Percentiles rank a stretch among this genome's conserved stretches.
phyloP scores from a whole-genome alignment of 2,113 vertebrate species.

The Heptranchias perlo region DNA sequence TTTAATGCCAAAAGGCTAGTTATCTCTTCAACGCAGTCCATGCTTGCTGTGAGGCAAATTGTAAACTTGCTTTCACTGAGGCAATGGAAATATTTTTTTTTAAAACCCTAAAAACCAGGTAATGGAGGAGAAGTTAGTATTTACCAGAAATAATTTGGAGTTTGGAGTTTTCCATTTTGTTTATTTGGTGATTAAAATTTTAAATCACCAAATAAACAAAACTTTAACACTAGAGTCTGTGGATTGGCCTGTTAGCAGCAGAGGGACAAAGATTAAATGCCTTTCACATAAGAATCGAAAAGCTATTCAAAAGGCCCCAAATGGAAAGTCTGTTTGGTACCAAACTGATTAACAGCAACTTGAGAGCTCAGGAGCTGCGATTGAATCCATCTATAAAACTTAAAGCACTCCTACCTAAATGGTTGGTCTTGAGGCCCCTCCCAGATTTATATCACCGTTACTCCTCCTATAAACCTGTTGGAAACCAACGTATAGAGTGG shows the following conservation, averaged over 20 bases:
- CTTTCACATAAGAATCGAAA: not conserved
- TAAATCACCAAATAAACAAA: no score
- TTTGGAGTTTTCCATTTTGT: not conserved
- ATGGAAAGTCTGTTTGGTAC: not conserved
- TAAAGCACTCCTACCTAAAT: not conserved
- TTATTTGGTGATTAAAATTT: not conserved
- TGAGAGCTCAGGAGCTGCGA: not conserved
- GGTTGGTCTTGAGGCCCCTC: not conserved
- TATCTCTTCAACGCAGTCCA: not conserved
- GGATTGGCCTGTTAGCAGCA: not conserved
- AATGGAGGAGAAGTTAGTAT: not conserved
- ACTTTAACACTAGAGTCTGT: not conserved
- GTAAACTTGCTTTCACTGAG: not conserved
- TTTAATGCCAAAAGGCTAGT: not conserved
- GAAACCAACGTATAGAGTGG: not conserved
- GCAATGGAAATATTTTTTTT: not conserved
- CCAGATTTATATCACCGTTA: not conserved
- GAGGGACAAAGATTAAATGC: not conserved
- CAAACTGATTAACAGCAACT: not conserved
- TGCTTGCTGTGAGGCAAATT: not conserved
- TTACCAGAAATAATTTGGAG: not conserved
- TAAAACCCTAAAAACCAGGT: no score
- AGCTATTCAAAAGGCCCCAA: not conserved
- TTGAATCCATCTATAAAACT: not conserved
- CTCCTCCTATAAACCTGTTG: not conserved